Evolutionary conservation across 2,888 invertebrate genomes (phyloP), one percentile per base, ranked within the genome.

Genomic region (Acholoe squamosa): DNA sequence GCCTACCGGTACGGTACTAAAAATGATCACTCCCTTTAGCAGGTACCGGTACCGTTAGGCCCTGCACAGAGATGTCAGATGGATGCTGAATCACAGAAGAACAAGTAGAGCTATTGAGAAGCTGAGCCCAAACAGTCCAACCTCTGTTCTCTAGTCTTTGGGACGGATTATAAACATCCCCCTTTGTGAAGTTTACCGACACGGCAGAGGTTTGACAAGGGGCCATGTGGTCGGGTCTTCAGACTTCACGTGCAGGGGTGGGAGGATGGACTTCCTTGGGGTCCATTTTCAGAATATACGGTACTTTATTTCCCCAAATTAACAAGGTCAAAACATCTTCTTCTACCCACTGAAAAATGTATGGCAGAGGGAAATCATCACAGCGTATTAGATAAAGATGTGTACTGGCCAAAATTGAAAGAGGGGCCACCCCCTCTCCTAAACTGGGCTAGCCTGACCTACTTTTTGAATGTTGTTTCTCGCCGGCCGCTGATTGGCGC

Each of bases 381-480:
- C n/a, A n/a, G n/a, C n/a, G n/a, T n/a, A n/a, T n/a, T n/a, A n/a
- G n/a, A n/a, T n/a, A n/a, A n/a, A n/a, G n/a, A n/a, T n/a, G n/a
- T n/a, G n/a, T n/a, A 43, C 43, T 7, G 43, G 43, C 43, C 43
- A 43, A 43, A 43, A 43, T 61, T 61, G 61, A 3, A 61, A 28
- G 5, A 7, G 76, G 31, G 31, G 31, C 16, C 76, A 76, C 56
- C 90, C 84, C 51, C 22, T 19, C 14, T n/a, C 14, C 43, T 25
- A 16, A 90, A 76, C 84, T 94, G 92, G 93, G 93, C 92, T 92
- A 92, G 92, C 86, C 94, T 92, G 92, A 84, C 90, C 92, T 93
- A 93, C 93, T 94, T 94, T 94, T 93, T 93, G 93, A 93, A 93
- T 94, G 94, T 94, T 94, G 94, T 93, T 94, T 93, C 93, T 94